Evolutionary conservation across 1,140 invertebrate species (phyloP), one percentile per base, ranked within the genome.

Genomic region (Colletes latitarsis): DNA sequence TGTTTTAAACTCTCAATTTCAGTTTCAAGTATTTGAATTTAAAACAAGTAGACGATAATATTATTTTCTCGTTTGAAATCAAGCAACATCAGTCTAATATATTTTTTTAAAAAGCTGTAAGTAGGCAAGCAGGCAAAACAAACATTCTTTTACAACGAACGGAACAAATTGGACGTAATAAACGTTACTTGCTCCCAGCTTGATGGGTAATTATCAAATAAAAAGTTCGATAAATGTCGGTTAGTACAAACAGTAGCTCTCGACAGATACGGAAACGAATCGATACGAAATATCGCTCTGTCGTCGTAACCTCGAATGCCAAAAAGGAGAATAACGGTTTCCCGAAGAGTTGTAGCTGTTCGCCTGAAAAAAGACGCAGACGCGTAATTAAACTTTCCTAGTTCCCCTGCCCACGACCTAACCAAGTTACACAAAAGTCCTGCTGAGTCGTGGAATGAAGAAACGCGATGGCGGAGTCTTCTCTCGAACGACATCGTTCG

Each of bases 351-450:
- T 82, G 69, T 69, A 82, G 53, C 46, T 60, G 69, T 63, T 75
- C 57, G 53, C 55, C 57, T 21, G 43, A 41, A 69, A 58, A 74
- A 77, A 70, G 75, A 62, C 75, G 60, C 46, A 52, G 67, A 82
- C 79, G 68, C 73, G 73, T 83, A 83, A 85, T 85, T 85, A 85
- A 84, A 85, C 68, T 85, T 85, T 84, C 60, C 71, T 49, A 46
- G 68, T 74, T 77, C 55, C 10, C 69, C 49, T 77, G 64, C 19
- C 55, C 53, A 19, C 49, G 49, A 53, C 46, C 21, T 19, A 64
- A 39, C 19, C n/a, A 84, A 84, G 69, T 84, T 77, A 82, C 78
- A 82, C 76, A 74, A 77, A 84, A 85, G 63, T 77, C 55, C 53
- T 15, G 69, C 52, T 58, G 66, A 69, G 49, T 76, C 19, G 62